These are phyloP conservation scores for Dinothrombium tinctorium DNA, from an alignment of 1,140 invertebrate genomes.

Conservation along the genomic window DNA sequence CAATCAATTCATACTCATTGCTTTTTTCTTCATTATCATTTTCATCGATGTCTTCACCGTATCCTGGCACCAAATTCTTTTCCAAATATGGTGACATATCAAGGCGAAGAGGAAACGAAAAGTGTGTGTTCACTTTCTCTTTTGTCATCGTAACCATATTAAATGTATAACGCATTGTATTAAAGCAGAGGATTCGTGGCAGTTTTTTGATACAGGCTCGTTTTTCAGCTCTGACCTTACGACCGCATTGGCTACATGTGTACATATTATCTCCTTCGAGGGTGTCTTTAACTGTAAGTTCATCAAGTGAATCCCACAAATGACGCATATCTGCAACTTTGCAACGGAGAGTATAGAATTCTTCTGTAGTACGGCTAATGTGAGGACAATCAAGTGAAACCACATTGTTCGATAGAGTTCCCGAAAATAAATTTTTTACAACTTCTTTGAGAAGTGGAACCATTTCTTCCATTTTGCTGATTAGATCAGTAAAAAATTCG, in stretches of 20 bases:
- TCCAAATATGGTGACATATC: slow-evolving; percentile 89
- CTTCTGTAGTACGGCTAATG: slow-evolving; percentile 73
- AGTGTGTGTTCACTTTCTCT: slow-evolving; percentile 90
- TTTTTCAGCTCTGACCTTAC: slow-evolving; percentile 81
- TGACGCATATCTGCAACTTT: slow-evolving; percentile 90
- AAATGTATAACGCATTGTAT: slow-evolving; percentile 93
- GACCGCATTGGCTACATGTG: slow-evolving; percentile 77
- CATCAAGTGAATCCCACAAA: slow-evolving; percentile 75
- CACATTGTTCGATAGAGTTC: slow-evolving; percentile 76
- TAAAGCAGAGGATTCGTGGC: slow-evolving; percentile 77
- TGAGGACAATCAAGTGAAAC: slow-evolving; percentile 81
- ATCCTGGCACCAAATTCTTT: slow-evolving; percentile 63
- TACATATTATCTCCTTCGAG: slow-evolving; percentile 93
- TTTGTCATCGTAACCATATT: slow-evolving; percentile 94
- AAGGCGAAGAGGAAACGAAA: slow-evolving; percentile 74
- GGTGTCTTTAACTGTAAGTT: slow-evolving; percentile 86
- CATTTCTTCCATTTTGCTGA: slow-evolving; percentile 88
- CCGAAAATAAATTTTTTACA: slow-evolving; percentile 74
- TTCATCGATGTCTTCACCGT: slow-evolving; percentile 17
- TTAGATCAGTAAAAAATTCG: slow-evolving; percentile 87
- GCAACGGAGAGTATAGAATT: slow-evolving; percentile 84
- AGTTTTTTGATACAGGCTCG: slow-evolving; percentile 80
- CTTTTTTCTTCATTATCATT: slow-evolving; percentile 26
- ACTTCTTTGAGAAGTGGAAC: slow-evolving; percentile 64
- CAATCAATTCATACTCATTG: slow-evolving; percentile 70